Evolutionary conservation across 2,888 invertebrate species (phyloP).

Genomic region (Trisateles emortualis): DNA sequence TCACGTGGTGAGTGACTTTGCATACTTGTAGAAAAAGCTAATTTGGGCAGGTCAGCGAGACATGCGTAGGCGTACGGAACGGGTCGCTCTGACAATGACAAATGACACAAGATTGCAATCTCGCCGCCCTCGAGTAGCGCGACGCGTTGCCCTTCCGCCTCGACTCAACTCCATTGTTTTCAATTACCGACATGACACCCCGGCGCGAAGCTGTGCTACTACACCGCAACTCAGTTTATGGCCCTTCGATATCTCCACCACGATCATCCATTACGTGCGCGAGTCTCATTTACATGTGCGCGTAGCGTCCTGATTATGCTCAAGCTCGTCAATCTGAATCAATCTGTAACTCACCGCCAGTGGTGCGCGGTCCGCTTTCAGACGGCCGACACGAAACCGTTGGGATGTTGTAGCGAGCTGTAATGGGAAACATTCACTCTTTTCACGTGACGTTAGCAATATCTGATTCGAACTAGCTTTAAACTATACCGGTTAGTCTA

Average conservation of each 20-base stretch:
- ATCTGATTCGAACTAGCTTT: slow-evolving; percentile 41
- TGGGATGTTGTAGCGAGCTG: slow-evolving; percentile 91
- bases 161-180: slow-evolving; percentile 83
- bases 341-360: slow-evolving; percentile 75
- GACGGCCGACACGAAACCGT: slow-evolving; percentile 92
- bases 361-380: slow-evolving; percentile 84
- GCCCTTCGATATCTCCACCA: slow-evolving; percentile 75
- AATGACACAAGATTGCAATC: slow-evolving; percentile 93
- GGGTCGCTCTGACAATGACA: slow-evolving; percentile 90
- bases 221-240: slow-evolving; percentile 80
- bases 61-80: slow-evolving; percentile 71
- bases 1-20: slow-evolving; percentile 22
- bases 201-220: slow-evolving; percentile 72
- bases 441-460: slow-evolving; percentile 66
- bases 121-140: slow-evolving; percentile 83
- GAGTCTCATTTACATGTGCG: slow-evolving; percentile 70
- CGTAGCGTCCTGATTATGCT: slow-evolving; percentile 50
- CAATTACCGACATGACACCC: slow-evolving; percentile 85
- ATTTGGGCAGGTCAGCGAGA: slow-evolving; percentile 77
- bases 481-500: slow-evolving; percentile 32
- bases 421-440: slow-evolving; percentile 77
- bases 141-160: slow-evolving; percentile 74
- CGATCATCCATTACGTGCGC: slow-evolving; percentile 74
- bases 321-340: slow-evolving; percentile 68
- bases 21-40: slow-evolving; percentile 57